Evolutionary conservation across 2,797 vertebrate genomes (phyloP).

Genomic region (Sebastes wilsoni): DNA sequence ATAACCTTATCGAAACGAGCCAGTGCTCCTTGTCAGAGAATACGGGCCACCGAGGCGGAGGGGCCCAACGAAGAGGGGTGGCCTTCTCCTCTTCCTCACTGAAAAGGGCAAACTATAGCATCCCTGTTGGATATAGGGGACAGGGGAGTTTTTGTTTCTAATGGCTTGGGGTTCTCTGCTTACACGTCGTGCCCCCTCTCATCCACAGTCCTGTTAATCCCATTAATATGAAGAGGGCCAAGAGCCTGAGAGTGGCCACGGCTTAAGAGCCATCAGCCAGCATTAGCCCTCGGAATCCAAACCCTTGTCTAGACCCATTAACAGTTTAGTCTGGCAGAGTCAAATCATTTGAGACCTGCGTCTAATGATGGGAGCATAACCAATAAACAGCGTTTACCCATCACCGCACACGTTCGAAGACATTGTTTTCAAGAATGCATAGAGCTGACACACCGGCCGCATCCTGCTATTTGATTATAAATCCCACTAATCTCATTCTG

Average conservation of each 20-base stretch:
- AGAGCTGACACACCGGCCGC: background rate
- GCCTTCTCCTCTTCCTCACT: slow-evolving; percentile 49
- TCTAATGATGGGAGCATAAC: slow-evolving; percentile 52
- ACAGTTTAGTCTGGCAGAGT: slow-evolving; percentile 66
- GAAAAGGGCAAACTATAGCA: slow-evolving; percentile 68
- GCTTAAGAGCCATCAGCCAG: slow-evolving; percentile 80
- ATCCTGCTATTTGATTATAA: slow-evolving; percentile 9
- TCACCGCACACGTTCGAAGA: slow-evolving; percentile 9
- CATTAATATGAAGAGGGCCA: slow-evolving; percentile 83
- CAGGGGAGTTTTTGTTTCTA: slow-evolving; percentile 75
- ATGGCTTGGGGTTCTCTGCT: slow-evolving; percentile 72
- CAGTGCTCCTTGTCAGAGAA: slow-evolving; percentile 52
- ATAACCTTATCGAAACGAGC: slow-evolving; percentile 72
- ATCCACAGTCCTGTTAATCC: slow-evolving; percentile 78
- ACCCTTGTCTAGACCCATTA: slow-evolving; percentile 80
- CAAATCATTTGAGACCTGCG: slow-evolving; percentile 68
- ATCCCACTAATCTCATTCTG: slow-evolving; percentile 9
- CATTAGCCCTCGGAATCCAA: slow-evolving; percentile 80
- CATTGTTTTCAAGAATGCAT: slow-evolving; percentile 4
- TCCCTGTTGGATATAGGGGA: slow-evolving; percentile 65
- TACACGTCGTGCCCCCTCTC: slow-evolving; percentile 71
- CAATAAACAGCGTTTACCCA: slow-evolving; percentile 29
- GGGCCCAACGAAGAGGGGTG: slow-evolving; percentile 29
- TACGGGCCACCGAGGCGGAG: slow-evolving; percentile 56
- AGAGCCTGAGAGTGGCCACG: slow-evolving; percentile 72